These are phyloP conservation scores for Phymorhynchus buccinoides DNA, from an alignment of 1,140 invertebrate species.

Conservation along the genomic window DNA sequence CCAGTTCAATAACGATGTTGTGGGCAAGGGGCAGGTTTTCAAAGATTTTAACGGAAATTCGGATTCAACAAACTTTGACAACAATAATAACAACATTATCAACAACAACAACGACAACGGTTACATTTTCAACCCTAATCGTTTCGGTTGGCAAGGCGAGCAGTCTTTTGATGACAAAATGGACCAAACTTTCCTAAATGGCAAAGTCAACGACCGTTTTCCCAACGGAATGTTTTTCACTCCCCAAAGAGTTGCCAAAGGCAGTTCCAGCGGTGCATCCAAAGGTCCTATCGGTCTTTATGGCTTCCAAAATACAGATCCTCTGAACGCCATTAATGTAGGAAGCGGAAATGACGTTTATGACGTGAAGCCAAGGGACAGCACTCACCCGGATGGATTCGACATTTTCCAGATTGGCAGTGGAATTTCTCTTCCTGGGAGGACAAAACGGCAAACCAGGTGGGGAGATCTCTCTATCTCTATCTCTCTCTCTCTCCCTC, in stretches of 20 bases:
- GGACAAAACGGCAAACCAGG: background rate
- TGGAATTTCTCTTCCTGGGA: background rate
- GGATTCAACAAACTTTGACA: background rate
- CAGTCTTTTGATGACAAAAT: background rate
- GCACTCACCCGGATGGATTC: background rate
- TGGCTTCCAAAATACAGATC: background rate
- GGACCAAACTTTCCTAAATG: background rate
- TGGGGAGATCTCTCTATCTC: background rate
- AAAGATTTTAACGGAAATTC: background rate
- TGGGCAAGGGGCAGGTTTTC: background rate
- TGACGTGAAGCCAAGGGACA: background rate
- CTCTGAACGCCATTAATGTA: background rate
- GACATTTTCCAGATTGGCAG: background rate
- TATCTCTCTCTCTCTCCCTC: too few relatives aligned
- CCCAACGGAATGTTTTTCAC: background rate
- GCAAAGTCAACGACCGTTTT: background rate
- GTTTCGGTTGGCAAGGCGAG: background rate
- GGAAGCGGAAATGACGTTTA: conserved; percentile 1
- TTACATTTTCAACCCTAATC: background rate
- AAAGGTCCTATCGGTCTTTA: background rate
- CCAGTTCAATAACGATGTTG: background rate
- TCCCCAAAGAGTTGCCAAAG: background rate
- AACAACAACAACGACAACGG: background rate
- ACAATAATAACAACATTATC: too few relatives aligned
- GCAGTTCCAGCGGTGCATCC: background rate